Evolutionary conservation across 92 coral and sea anemone genomes (phyloP), one percentile per base, ranked within the genome.

Genomic region (Chrysogorgia sp.): DNA sequence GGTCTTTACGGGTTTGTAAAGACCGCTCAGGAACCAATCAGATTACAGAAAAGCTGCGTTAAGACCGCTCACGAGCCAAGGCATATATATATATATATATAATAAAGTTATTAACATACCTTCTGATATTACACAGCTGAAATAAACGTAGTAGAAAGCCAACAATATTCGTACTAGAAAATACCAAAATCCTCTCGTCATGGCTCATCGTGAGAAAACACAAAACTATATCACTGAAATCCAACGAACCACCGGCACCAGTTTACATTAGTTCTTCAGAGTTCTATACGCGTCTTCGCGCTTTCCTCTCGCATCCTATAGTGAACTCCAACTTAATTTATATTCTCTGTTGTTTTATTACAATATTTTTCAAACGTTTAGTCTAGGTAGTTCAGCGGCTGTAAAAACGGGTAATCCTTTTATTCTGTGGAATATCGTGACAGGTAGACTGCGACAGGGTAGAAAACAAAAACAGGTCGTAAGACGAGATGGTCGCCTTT

Each of bases 361-460:
- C 9, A 5, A 34, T 53, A 52, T 72, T 34, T n/a, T 19, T 19
- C 24, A 1, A 21, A 52, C 55, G 65, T 32, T 52, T 52, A 23
- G 28, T 47, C 53, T 47, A 47, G 15, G 32, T 52, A 41, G 60
- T 40, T 45, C 56, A 69, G 79, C 65, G 79, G 65, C 79, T 56
- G 48, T 22, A 10, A 34, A 72, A 72, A 72, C 63, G 40, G 79
- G 79, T 52, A 53, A 58, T 22, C 41, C 65, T 56, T 57, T 72
- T 72, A 72, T 72, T 72, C 63, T 72, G 35, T 19, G 64, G 19
- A 19, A 72, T 9, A 34, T 31, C 26, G 33, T 32, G 65, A 40
- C 79, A 72, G 79, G 79, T 72, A 56, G 7, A 34, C 12, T 3
- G 25, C 8, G 8, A 21, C 5, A 22, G 65, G 0, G 24, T 47